Evolutionary conservation across 2,888 invertebrate species (phyloP), one percentile per base, ranked within the genome.

Genomic region (Plagodis dolabraria): DNA sequence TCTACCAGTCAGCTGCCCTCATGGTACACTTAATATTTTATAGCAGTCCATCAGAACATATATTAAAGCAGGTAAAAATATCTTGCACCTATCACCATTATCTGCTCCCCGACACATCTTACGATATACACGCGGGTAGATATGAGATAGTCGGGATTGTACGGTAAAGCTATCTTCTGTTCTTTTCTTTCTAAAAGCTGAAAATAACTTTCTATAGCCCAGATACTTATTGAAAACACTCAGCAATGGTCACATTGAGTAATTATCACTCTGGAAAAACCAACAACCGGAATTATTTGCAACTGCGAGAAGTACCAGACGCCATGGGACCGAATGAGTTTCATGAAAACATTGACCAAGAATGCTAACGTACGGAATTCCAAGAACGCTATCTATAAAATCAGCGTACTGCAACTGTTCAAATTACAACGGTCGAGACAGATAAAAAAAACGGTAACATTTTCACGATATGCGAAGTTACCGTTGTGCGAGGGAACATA

Each of bases 401-500:
- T 50, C 54, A 45, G 51, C 38, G 22, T 38, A 42, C 51, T 52
- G 54, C 45, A 57, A 52, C 53, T 46, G 51, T 51, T 38, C 8
- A 50, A 53, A 48, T 59, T 53, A 55, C 55, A 55, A 53, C 58
- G 63, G 53, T 33, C 47, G 49, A 53, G 43, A 45, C 38, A 34
- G 11, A 47, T 47, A 48, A 48, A 55, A 48, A 53, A 61, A 57
- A 59, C 60, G 60, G 52, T 53, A 56, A 53, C 46, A 45, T 52
- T 61, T 60, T 57, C 53, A 47, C 53, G 48, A 66, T 62, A 50
- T 60, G 59, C 65, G 57, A 53, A 59, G 68, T 67, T 65, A 60
- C 63, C 55, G 63, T 61, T 57, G 59, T 50, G 65, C 65, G 68
- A 69, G 71, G 67, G 72, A 57, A 65, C 61, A 44, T 68, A 80